Base-by-base conservation (phyloP, 2,888 invertebrate genomes). In the Nebria brevicollis region DNA sequence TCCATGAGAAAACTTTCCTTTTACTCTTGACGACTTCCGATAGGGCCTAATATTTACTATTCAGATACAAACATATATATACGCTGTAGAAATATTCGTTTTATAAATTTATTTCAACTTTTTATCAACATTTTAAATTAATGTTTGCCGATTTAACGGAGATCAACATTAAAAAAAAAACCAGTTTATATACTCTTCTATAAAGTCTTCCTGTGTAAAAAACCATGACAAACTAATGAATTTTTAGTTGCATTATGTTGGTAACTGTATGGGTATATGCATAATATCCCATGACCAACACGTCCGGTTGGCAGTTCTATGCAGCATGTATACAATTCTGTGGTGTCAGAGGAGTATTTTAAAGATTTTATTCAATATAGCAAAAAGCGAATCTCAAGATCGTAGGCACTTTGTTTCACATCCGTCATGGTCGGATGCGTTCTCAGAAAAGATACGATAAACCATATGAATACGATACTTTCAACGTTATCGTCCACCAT, bases 401-500 rank as follows among this genome's bases (percentile, higher is more conserved):
- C 73, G 15, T 10, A 42, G n/a, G 73, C 73, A 42, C 20, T 73
- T 73, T 26, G 34, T 42, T 42, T 43, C 73, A 20, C 66, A 78
- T 78, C 78, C 78, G 78, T 78, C 78, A 78, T 74, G 78, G 73
- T 73, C 65, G 20, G 43, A 15, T 54, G 54, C 34, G 20, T 78
- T 78, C 78, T 78, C 66, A 66, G 78, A 78, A 78, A 43, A 34
- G 26, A 34, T 25, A 70, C 75, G 34, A 41, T 66, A 72, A 73
- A 65, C 41, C 73, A 11, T 42, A 66, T 77, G 77, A 72, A 78
- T 73, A 78, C 78, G 73, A 78, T 77, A 78, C 78, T 66, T 78
- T 66, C 34, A 65, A 65, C 66, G 65, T 78, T 78, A 78, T 78
- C 78, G 66, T 15, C 34, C 5, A 34, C 34, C 34, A 34, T 34